These are phyloP conservation scores for Centropristis striata DNA, from an alignment of 2,113 vertebrate genomes.

Conservation along the genomic window DNA sequence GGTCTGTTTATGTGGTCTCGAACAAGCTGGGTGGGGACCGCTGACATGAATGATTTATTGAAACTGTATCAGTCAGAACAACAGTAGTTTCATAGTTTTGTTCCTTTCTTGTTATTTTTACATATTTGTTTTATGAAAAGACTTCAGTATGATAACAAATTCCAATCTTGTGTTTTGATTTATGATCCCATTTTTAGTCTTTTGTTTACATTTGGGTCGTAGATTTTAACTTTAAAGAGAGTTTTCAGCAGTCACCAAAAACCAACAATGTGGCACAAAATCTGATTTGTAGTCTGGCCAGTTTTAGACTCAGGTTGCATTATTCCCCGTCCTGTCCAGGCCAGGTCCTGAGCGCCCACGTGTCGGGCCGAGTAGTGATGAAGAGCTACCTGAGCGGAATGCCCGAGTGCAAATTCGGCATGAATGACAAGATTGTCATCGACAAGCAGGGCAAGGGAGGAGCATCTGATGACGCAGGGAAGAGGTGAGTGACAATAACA, in stretches of 20 bases:
- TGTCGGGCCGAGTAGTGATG: conserved; percentile 98
- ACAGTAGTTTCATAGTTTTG: background rate
- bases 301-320: background rate
- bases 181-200: background rate
- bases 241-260: background rate
- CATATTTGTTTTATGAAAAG: background rate
- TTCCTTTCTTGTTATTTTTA: background rate
- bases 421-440: conserved; percentile 99
- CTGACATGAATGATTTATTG: conserved; percentile 6
- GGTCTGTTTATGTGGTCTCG: conserved; percentile 79
- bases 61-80: background rate
- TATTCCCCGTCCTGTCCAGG: conserved; percentile 79
- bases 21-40: background rate
- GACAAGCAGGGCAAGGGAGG: conserved; percentile 99
- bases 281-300: background rate
- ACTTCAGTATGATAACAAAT: background rate
- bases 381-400: conserved; percentile 99
- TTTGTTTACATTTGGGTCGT: background rate
- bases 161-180: background rate
- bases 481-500: conserved; percentile 87
- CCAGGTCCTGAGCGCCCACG: conserved; percentile 97
- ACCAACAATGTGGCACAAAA: background rate
- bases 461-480: conserved; percentile 94
- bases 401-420: conserved; percentile 99
- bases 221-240: background rate